Conservation (phyloP, 2,888 invertebrate genomes). For the Helleia helle region DNA sequence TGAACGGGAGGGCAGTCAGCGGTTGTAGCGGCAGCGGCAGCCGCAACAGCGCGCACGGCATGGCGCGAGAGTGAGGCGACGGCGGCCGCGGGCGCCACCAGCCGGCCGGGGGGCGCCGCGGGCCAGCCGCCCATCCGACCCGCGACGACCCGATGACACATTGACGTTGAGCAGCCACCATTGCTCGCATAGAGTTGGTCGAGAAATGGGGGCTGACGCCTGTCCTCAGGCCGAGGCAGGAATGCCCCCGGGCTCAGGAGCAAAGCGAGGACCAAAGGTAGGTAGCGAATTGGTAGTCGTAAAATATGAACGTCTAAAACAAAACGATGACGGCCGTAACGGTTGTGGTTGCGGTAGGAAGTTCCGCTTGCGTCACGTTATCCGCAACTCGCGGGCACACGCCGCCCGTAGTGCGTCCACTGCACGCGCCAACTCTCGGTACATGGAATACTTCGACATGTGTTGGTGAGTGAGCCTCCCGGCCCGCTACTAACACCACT, state of each 20-base stretch:
- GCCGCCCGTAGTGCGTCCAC: conserved; percentile 27
- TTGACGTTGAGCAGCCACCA: conserved; percentile 84
- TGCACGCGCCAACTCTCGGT: conserved; percentile 25
- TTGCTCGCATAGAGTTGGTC: conserved; percentile 98
- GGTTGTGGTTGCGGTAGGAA: conserved; percentile 36
- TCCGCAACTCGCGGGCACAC: conserved; percentile 24
- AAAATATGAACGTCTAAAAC: conserved; percentile 15
- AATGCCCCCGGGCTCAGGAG: conserved; percentile 87
- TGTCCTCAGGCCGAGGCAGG: conserved; percentile 97
- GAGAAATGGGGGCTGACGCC: conserved; percentile 99
- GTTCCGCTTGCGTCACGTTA: conserved; percentile 27
- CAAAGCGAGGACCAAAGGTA: conserved; percentile 83
- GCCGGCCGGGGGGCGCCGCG: conserved; percentile 63
- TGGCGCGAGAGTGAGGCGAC: conserved; percentile 47
- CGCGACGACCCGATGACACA: conserved; percentile 64
- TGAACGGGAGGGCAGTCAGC: conserved; percentile 27
- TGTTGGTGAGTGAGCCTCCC: conserved; percentile 59
- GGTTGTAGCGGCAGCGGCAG: conserved; percentile 34
- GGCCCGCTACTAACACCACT: conserved; percentile 37
- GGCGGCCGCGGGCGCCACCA: conserved; percentile 43
- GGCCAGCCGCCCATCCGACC: conserved; percentile 53
- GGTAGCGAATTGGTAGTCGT: conserved; percentile 34
- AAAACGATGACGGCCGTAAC: conserved; percentile 24
- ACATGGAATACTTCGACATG: conserved; percentile 58
- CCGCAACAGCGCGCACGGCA: conserved; percentile 36